Conservation (phyloP, 2,888 invertebrate genomes). For the Psylliodes chrysocephalus region DNA sequence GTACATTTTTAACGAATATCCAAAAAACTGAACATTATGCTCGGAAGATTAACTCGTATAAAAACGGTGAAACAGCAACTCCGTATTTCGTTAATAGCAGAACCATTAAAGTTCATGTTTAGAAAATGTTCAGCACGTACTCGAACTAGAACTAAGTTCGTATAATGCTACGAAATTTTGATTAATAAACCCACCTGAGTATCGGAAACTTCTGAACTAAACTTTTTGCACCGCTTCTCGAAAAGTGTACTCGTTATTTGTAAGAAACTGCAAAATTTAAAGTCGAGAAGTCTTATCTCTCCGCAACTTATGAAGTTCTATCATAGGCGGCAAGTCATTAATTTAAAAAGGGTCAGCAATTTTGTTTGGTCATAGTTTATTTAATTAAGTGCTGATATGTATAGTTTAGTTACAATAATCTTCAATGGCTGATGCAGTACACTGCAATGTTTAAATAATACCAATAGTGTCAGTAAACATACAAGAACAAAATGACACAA, state of each 20-base stretch:
- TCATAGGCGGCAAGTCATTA: neutral
- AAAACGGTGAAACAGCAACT: neutral
- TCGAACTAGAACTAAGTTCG: neutral
- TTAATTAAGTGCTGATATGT: no score
- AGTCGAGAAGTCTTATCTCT: constrained; percentile 8
- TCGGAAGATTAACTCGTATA: neutral
- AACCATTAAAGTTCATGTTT: constrained; percentile 9
- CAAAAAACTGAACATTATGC: no score
- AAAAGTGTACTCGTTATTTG: constrained; percentile 16
- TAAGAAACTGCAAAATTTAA: constrained; percentile 13
- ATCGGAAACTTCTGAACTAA: constrained; percentile 16
- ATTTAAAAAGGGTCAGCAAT: no score
- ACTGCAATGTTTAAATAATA: no score
- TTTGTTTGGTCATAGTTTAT: no score
- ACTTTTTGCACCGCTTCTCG: neutral
- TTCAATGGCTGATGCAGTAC: no score
- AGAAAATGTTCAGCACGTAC: constrained; percentile 15
- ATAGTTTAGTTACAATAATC: no score
- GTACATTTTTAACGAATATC: no score
- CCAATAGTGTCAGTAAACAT: no score
- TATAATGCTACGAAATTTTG: constrained; percentile 9
- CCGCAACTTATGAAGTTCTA: constrained; percentile 17
- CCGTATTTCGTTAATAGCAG: neutral
- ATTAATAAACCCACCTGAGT: constrained; percentile 23
- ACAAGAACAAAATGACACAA: no score